Evolutionary conservation across 1,140 invertebrate species (phyloP), one percentile per base, ranked within the genome.

Genomic region (Drosophila mauritiana): DNA sequence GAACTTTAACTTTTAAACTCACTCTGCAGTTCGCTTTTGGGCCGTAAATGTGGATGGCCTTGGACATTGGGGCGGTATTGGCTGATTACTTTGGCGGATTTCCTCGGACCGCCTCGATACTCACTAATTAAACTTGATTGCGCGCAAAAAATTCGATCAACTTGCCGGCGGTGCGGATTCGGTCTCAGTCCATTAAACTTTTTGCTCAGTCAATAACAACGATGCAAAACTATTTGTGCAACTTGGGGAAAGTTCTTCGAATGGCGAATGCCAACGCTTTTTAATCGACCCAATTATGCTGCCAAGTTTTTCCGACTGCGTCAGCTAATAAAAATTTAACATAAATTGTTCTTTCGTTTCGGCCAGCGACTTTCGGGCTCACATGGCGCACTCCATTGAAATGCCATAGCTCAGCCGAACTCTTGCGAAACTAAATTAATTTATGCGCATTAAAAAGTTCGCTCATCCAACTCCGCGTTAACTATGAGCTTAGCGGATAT

Each of bases 201-300:
- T 78, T 31, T 17, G 54, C 17, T 53, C 25, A 86, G 83, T 86
- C 65, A 82, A 86, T 88, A 86, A 86, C 69, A 88, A 59, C 69
- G 57, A 64, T 70, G 78, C 74, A 53, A 45, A 85, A 86, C 82
- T 86, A 86, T 86, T 88, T 79, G 83, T 6, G 31, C 22, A 79
- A 86, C 62, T 86, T 79, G 17, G 17, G 55, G 31, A 82, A 86
- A 86, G 75, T 86, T 88, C 42, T 22, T 22, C 20, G 31, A 31
- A 31, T 31, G 39, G 5, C 49, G 61, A 78, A 75, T 78, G 62
- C 62, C 46, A 68, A 52, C 61, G 69, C 73, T 75, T 77, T 86
- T 86, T 88, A 86, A 86, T 86, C 83, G 75, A 82, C 57, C 83
- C 79, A 86, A 86, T 86, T 88, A 88, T 88, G 61, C 58, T 40